Evolutionary conservation across 2,797 vertebrate species (phyloP), one percentile per base, ranked within the genome.

Genomic region (Pempheris klunzingeri): DNA sequence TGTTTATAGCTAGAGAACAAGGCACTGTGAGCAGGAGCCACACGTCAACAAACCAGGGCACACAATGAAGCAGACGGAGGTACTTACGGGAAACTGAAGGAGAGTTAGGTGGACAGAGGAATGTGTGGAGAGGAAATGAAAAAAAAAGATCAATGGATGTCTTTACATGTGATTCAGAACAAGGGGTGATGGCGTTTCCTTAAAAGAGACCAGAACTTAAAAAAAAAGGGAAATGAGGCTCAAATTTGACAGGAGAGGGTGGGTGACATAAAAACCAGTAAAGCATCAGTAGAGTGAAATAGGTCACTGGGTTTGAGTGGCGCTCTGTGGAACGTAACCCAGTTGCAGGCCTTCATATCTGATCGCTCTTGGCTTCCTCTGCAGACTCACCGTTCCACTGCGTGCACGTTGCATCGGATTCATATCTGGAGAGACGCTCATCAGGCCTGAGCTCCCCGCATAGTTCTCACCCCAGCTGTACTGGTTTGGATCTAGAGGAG

Each of bases 381-480:
- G 13, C 3, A 5, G 47, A 95, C 98, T 96, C 94, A 99, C 98
- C 22, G 97, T 99, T 93, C 98, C 97, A 52, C 98, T 99, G 30
- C 97, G 94, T 0, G 96, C 94, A 10, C 98, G 94, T 79, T 97
- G 97, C 90, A 97, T 92, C 0, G 97, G 98, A 87, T 95, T 96
- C 80, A 99, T 89, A 3, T 98, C 98, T 0, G 98, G 98, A 9
- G 98, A 97, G 0, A 97, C 95, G 82, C 98, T 99, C 97, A 98
- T 98, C 13, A 99, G 95, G 26, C 98, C 98, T 0, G 98, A 99
- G 85, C 98, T 99, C 46, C 98, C 97, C 0, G 98, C 98, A 1
- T 99, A 99, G 81, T 99, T 99, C 87, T 99, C 98, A n/a, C 97
- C 98, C 98, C 98, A 99, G 57, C 98, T 98, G 88, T 99, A 99